phyloP scores from a whole-genome alignment of 92 coral and sea anemone species.

The Porites rus region DNA sequence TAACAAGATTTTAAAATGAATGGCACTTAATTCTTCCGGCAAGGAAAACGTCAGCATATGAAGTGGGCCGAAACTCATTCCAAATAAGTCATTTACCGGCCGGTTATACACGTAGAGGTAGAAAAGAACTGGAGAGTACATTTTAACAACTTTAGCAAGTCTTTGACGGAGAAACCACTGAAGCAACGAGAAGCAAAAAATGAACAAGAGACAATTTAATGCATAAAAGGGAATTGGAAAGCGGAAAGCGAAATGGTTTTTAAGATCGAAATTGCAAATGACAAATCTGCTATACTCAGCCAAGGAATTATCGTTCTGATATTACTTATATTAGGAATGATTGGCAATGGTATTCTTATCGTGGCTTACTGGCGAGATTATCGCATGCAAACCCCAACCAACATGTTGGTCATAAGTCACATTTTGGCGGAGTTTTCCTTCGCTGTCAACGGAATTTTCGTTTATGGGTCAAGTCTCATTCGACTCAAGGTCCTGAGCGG shows the following conservation, averaged over 20 bases:
- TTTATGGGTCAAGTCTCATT: constrained; percentile 70
- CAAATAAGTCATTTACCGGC: too few relatives aligned
- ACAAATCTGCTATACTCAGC: constrained; percentile 32
- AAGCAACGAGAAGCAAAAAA: background rate
- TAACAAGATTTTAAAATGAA: constrained; percentile 3
- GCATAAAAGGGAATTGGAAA: background rate
- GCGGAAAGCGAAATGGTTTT: background rate
- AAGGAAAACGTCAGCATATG: too few relatives aligned
- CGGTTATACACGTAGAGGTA: too few relatives aligned
- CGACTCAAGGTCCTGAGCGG: constrained; percentile 47
- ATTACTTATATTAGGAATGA: constrained; percentile 60
- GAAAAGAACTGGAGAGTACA: too few relatives aligned
- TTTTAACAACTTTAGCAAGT: too few relatives aligned
- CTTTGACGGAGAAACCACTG: too few relatives aligned
- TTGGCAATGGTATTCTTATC: constrained; percentile 72
- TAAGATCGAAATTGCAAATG: constrained; percentile 26
- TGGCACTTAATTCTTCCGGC: constrained; percentile 15
- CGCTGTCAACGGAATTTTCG: constrained; percentile 72
- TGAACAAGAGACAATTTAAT: background rate
- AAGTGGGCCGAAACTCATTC: too few relatives aligned
- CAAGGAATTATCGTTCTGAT: constrained; percentile 57
- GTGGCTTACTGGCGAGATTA: constrained; percentile 72
- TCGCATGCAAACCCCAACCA: constrained; percentile 82
- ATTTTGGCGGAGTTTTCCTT: constrained; percentile 75
- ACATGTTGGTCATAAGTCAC: constrained; percentile 78